Conservation (phyloP, 2,797 vertebrate genomes). For the Hypotaenidia okinawae region DNA sequence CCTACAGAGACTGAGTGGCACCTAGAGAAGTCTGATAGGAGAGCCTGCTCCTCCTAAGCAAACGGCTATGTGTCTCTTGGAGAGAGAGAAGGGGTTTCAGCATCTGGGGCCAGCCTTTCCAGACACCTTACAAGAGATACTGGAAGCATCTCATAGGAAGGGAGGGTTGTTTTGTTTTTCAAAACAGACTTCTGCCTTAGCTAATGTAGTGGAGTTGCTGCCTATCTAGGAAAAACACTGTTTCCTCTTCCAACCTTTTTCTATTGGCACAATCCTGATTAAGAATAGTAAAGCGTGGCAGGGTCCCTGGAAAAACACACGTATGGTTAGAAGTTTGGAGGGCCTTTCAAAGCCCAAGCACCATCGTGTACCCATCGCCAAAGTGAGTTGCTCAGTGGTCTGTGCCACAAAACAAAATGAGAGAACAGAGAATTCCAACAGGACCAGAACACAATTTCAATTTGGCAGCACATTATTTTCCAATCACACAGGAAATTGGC, state of each 20-base stretch:
- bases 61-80: neutral
- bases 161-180: neutral
- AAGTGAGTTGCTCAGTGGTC: neutral
- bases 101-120: neutral
- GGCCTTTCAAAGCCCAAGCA: neutral
- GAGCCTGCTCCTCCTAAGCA: neutral
- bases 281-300: neutral
- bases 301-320: neutral
- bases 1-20: conserved; percentile 25
- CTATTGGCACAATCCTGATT: neutral
- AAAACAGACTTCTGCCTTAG: neutral
- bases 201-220: neutral
- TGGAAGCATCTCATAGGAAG: neutral
- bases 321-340: neutral
- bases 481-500: neutral
- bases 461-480: neutral
- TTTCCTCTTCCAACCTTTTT: neutral
- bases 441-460: neutral
- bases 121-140: conserved; percentile 37
- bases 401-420: neutral
- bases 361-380: neutral
- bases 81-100: conserved; percentile 9
- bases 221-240: neutral
- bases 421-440: neutral
- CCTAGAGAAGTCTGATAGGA: conserved; percentile 21